These are phyloP conservation scores for Dendrolimus houi DNA, from an alignment of 2,888 invertebrate species.

Conservation along the genomic window DNA sequence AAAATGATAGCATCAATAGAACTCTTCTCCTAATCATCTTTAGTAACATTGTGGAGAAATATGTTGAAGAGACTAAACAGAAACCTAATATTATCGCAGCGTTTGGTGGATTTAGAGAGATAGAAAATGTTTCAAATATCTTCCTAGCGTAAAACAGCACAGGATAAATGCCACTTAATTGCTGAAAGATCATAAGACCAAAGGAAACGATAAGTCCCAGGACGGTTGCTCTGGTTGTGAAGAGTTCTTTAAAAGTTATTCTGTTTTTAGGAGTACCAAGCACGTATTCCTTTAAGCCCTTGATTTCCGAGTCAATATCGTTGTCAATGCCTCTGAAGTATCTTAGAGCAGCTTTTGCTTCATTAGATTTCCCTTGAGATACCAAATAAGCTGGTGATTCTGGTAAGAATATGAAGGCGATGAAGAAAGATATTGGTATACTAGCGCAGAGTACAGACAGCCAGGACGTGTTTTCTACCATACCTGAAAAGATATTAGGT, in stretches of 20 bases:
- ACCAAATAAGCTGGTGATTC: slow-evolving; percentile 82
- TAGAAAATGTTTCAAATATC: slow-evolving; percentile 70
- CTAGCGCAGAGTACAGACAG: slow-evolving; percentile 55
- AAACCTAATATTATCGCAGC: slow-evolving; percentile 78
- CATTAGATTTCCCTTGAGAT: slow-evolving; percentile 68
- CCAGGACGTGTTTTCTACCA: slow-evolving; percentile 54
- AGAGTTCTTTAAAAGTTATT: slow-evolving; percentile 60
- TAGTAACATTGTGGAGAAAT: slow-evolving; percentile 73
- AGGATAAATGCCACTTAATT: slow-evolving; percentile 78
- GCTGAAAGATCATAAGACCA: slow-evolving; percentile 81
- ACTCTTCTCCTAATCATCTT: slow-evolving; percentile 78
- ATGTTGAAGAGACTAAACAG: slow-evolving; percentile 75
- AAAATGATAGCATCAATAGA: slow-evolving; percentile 77
- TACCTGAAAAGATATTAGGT: slow-evolving; percentile 38
- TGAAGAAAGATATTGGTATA: slow-evolving; percentile 59
- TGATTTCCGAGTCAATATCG: slow-evolving; percentile 74
- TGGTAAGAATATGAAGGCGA: slow-evolving; percentile 79
- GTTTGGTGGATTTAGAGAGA: slow-evolving; percentile 47
- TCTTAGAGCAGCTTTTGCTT: slow-evolving; percentile 77
- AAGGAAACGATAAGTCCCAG: slow-evolving; percentile 68
- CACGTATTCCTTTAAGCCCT: slow-evolving; percentile 59
- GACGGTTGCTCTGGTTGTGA: slow-evolving; percentile 51
- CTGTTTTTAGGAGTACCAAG: slow-evolving; percentile 57
- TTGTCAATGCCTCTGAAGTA: slow-evolving; percentile 79
- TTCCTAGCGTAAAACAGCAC: slow-evolving; percentile 76